Evolutionary conservation across 2,888 invertebrate species (phyloP).

Genomic region (Harpalus rubripes): DNA sequence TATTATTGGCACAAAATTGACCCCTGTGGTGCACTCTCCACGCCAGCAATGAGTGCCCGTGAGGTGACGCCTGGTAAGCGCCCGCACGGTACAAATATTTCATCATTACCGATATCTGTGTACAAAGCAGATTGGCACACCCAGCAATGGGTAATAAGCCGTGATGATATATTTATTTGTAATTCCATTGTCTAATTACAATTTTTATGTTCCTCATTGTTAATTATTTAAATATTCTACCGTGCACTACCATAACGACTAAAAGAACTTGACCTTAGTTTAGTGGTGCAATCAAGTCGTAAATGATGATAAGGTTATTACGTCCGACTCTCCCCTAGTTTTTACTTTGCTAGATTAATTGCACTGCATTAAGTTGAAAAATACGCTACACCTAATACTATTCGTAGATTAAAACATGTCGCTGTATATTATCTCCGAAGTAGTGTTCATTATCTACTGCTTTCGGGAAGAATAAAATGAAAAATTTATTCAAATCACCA

Average conservation of each 20-base stretch:
- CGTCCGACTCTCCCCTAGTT: background rate
- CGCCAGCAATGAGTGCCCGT: too few relatives aligned
- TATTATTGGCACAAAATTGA: too few relatives aligned
- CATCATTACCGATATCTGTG: too few relatives aligned
- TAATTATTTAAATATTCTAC: background rate
- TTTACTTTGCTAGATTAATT: background rate
- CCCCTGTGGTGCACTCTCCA: too few relatives aligned
- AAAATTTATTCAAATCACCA: constrained; percentile 53
- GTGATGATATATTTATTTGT: too few relatives aligned
- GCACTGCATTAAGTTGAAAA: background rate
- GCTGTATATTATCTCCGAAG: constrained; percentile 21
- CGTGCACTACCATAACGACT: background rate
- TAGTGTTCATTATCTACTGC: constrained; percentile 41
- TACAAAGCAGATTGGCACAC: too few relatives aligned
- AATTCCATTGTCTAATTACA: too few relatives aligned
- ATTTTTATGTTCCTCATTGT: too few relatives aligned
- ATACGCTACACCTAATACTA: constrained; percentile 20
- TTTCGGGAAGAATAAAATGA: constrained; percentile 35
- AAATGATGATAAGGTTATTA: background rate
- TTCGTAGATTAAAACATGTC: constrained; percentile 34
- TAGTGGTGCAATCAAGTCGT: background rate
- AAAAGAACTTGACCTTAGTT: background rate
- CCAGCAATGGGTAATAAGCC: too few relatives aligned
- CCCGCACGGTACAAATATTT: too few relatives aligned
- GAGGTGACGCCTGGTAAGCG: too few relatives aligned